Conservation (phyloP, 2,888 invertebrate species). For the Cephus sareptanus region DNA sequence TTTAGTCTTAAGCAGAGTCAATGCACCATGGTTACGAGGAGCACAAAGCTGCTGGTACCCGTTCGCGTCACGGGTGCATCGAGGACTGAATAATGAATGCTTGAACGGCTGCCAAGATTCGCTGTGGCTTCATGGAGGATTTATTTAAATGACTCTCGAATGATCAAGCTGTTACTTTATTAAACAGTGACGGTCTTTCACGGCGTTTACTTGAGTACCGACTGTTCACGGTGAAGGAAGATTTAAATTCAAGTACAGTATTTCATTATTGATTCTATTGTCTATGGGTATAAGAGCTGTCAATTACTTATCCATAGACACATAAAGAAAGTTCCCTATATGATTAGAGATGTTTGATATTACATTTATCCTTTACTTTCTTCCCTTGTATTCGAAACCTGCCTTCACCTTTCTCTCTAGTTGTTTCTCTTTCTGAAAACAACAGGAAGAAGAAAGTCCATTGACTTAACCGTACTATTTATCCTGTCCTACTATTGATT, state of each 20-base stretch:
- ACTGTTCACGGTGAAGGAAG: neutral
- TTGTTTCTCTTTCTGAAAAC: neutral
- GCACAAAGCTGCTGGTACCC: slow-evolving; percentile 20
- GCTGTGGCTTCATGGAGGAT: slow-evolving; percentile 26
- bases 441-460: slow-evolving; percentile 9
- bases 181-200: neutral
- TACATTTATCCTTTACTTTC: neutral
- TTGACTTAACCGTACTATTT: slow-evolving; percentile 15
- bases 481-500: slow-evolving; percentile 44
- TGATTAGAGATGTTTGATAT: neutral
- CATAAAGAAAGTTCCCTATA: neutral
- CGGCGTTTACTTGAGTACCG: neutral
- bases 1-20: neutral
- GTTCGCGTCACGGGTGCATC: slow-evolving; percentile 14
- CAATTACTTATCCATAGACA: neutral
- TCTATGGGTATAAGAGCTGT: neutral
- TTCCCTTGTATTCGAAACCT: neutral
- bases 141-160: neutral
- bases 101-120: slow-evolving; percentile 55
- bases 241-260: neutral
- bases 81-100: slow-evolving; percentile 42
- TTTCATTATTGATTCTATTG: neutral
- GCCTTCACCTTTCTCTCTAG: neutral
- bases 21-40: neutral
- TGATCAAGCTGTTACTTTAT: neutral